Base-by-base conservation (phyloP, 37 sponge, comb jelly and placozoan genomes). In the Halichondria panicea region DNA sequence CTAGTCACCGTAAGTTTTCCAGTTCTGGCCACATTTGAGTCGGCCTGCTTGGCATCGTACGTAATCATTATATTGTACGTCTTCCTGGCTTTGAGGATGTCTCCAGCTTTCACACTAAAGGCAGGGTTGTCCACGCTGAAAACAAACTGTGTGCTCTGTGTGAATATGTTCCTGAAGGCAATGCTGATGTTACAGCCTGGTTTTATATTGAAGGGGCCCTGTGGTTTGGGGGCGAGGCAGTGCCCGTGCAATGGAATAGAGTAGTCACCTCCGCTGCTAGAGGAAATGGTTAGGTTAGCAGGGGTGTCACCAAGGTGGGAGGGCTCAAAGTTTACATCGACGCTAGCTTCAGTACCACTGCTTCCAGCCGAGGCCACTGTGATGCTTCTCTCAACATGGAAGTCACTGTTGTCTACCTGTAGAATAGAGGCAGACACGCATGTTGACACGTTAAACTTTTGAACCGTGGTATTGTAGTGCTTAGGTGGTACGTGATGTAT, bases 301-400 rank as follows among this genome's bases (percentile, higher is more conserved):
- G 85, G 89, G 55, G 79, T 82, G 48, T 95, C 96, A 0, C 99
- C 99, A 4, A 95, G 89, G 36, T 68, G 68, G 8, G 89, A 81
- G 41, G 99, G 99, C 60, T 98, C 99, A 84, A 89, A 98, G 53
- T 78, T 80, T 21, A 95, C 99, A 13, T 98, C 99, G 1, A 93
- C 68, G n/a, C 50, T 76, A 6, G 86, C 91, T 53, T 95, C 99
- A 43, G 88, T 84, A 24, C 87, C 93, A 67, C 79, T 83, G 22
- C 78, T 77, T 18, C 79, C 90, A 69, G 90, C 84, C 36, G 97
- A 89, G n/a, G 94, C 84, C 0, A 91, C 92, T 48, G 76, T 88
- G 22, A 95, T 80, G 50, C 75, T 81, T 56, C 84, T 84, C 72
- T 98, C 99, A 43, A 95, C 96, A 43, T 88, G 87, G 69, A 98